A percentile compares a stretch with the other conserved stretches of the same genome.
These are phyloP conservation scores for Julus scandinavius DNA, from an alignment of 2,888 invertebrate species.

Conservation along the genomic window DNA sequence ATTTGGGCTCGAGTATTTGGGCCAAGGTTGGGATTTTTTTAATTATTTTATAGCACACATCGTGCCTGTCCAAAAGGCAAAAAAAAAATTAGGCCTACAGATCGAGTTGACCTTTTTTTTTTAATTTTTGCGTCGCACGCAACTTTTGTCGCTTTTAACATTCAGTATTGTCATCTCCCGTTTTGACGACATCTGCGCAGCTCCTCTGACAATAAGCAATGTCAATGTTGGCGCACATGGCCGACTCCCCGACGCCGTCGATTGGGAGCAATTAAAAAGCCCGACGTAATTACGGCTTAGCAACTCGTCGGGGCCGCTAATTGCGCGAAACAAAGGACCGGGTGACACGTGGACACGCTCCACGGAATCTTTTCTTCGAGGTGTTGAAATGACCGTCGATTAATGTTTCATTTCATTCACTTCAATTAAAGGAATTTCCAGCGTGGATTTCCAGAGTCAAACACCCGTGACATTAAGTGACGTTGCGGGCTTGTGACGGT, in stretches of 20 bases:
- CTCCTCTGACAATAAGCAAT: neutral
- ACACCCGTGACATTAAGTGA: no score
- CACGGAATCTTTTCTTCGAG: no score
- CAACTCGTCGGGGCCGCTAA: neutral
- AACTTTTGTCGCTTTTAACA: neutral
- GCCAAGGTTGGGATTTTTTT: neutral
- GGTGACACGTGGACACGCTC: no score
- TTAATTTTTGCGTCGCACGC: neutral
- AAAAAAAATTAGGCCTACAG: neutral
- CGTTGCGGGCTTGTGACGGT: no score
- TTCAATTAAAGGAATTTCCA: no score
- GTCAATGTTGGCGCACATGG: neutral
- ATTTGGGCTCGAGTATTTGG: neutral
- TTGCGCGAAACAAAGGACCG: neutral
- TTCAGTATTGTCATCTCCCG: neutral
- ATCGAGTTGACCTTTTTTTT: neutral
- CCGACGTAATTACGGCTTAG: no score
- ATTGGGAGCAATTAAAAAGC: neutral
- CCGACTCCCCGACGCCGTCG: neutral
- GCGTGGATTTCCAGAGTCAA: no score
- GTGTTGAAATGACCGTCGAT: no score
- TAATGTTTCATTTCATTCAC: no score
- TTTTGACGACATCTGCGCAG: neutral
- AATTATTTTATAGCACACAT: neutral
- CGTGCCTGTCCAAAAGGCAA: neutral